These are phyloP conservation scores for Proteles cristata DNA, from an alignment of 2,113 vertebrate species.

Conservation along the genomic window DNA sequence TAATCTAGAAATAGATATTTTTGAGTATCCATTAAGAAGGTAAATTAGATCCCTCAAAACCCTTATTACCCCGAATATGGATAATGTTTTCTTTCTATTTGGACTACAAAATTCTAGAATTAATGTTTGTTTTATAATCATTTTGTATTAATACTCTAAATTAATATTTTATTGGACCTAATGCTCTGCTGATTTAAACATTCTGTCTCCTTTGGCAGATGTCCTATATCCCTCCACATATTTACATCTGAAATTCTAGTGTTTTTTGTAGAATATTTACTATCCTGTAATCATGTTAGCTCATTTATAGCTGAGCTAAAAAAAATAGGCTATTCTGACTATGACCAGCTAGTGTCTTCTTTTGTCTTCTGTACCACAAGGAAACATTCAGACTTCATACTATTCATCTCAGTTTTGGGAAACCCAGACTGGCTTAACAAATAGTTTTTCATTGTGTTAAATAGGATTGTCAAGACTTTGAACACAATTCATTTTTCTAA, in stretches of 20 bases:
- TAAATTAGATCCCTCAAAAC: not conserved
- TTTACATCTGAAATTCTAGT: not conserved
- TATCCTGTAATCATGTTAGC: not conserved
- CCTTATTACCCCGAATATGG: not conserved
- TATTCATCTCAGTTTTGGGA: conserved; percentile 72
- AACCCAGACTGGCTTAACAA: conserved; percentile 56
- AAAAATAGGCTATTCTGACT: conserved; percentile 46
- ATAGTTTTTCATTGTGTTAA: conserved; percentile 74
- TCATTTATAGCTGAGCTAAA: not conserved
- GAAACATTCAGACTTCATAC: conserved; percentile 32
- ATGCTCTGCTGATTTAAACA: conserved; percentile 28
- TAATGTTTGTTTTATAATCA: conserved; percentile 49
- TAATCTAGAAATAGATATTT: not conserved
- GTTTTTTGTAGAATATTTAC: conserved; percentile 11
- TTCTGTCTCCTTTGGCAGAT: not conserved
- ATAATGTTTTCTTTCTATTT: not conserved
- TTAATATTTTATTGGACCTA: conserved; percentile 61
- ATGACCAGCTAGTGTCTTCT: not conserved
- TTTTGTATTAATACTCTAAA: conserved; percentile 30
- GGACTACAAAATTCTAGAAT: not conserved
- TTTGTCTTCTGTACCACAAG: not conserved
- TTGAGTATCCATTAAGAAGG: not conserved
- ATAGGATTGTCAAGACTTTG: conserved; percentile 73
- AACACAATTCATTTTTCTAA: conserved; percentile 79
- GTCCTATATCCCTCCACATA: not conserved